Percentiles rank a stretch among this genome's conserved stretches.
Evolutionary conservation across 2,888 invertebrate species (phyloP).

Genomic region (Apodemia hepburni): DNA sequence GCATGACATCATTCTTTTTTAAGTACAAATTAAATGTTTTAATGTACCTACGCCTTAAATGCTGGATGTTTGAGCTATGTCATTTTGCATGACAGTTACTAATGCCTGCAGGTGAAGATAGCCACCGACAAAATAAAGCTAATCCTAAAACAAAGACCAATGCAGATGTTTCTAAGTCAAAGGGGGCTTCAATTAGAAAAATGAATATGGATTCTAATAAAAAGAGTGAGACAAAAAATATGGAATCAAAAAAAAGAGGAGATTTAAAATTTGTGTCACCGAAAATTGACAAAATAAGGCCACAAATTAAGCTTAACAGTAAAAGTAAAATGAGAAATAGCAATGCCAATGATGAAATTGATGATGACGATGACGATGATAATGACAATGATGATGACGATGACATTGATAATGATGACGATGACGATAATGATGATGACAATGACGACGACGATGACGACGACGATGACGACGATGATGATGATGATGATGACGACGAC

Average conservation of each 20-base stretch:
- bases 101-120: slow-evolving; percentile 82
- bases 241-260: slow-evolving; percentile 40
- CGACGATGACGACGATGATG: slow-evolving; percentile 58
- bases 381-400: slow-evolving; percentile 63
- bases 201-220: slow-evolving; percentile 35
- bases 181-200: slow-evolving; percentile 50
- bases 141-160: slow-evolving; percentile 71
- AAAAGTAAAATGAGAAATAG: slow-evolving; percentile 34
- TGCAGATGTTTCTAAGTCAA: slow-evolving; percentile 71
- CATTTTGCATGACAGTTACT: slow-evolving; percentile 81
- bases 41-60: slow-evolving; percentile 62
- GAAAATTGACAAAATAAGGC: slow-evolving; percentile 58
- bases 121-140: slow-evolving; percentile 69
- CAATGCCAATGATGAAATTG: slow-evolving; percentile 59
- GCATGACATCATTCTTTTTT: slow-evolving; percentile 77
- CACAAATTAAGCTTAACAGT: slow-evolving; percentile 32
- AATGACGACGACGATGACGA: slow-evolving; percentile 68
- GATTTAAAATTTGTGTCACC: slow-evolving; percentile 30
- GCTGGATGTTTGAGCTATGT: slow-evolving; percentile 79
- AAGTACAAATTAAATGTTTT: slow-evolving; percentile 45
- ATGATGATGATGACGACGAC: slow-evolving; percentile 48
- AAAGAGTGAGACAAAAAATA: slow-evolving; percentile 36
- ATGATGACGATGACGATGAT: slow-evolving; percentile 61
- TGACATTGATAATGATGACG: slow-evolving; percentile 60
- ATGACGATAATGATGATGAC: slow-evolving; percentile 53